A percentile compares a stretch with the other conserved stretches of the same genome.
phyloP scores from a whole-genome alignment of 2,888 invertebrate genomes.

The Xanthia icteritia region DNA sequence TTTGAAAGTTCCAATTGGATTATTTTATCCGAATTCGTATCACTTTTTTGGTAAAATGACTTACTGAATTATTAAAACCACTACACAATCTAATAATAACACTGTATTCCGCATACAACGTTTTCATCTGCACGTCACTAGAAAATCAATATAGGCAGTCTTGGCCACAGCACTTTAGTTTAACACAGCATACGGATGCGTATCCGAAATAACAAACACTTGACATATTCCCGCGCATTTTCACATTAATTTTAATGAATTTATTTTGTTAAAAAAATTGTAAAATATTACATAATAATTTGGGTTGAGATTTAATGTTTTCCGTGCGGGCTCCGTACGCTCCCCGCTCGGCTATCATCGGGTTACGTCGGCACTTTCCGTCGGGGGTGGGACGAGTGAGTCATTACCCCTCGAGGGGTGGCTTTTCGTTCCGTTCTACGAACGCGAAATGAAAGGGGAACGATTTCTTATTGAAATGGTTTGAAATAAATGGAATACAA shows the following conservation, averaged over 20 bases:
- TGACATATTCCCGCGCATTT: constrained; percentile 64
- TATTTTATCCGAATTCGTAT: constrained; percentile 12
- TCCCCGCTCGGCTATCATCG: constrained; percentile 77
- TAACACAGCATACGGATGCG: constrained; percentile 57
- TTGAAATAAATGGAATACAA: constrained; percentile 1
- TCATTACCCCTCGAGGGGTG: constrained; percentile 86
- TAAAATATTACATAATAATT: constrained; percentile 85
- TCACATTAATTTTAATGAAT: constrained; percentile 52
- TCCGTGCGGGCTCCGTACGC: constrained; percentile 78
- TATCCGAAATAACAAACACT: constrained; percentile 54
- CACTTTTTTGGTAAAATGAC: constrained; percentile 31
- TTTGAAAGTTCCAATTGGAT: constrained; percentile 18
- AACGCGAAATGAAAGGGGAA: constrained; percentile 28
- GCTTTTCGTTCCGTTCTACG: constrained; percentile 83
- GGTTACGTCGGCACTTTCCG: constrained; percentile 74
- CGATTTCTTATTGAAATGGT: constrained; percentile 20
- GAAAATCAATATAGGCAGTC: constrained; percentile 85
- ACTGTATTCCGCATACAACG: constrained; percentile 83
- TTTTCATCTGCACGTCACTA: constrained; percentile 80
- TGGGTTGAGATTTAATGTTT: constrained; percentile 81
- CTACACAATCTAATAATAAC: constrained; percentile 82
- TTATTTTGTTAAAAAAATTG: constrained; percentile 71
- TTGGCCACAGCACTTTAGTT: constrained; percentile 56
- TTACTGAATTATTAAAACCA: constrained; percentile 68
- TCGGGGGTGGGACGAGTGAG: constrained; percentile 81